phyloP scores from a whole-genome alignment of 2,797 vertebrate genomes.

The Gastrophryne carolinensis region DNA sequence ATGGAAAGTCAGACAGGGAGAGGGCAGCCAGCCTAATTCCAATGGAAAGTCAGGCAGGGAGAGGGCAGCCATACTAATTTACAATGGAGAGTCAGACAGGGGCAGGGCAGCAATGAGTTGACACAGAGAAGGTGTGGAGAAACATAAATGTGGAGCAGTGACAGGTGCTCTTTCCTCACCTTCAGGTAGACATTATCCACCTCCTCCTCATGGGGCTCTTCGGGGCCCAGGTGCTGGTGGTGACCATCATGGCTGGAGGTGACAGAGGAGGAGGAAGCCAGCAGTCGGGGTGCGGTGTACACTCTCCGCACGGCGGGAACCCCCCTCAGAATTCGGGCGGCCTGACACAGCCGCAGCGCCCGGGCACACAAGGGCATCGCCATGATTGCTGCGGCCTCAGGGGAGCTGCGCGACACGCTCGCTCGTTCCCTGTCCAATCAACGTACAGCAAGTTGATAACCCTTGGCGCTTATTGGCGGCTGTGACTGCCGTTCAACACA shows the following conservation, averaged over 20 bases:
- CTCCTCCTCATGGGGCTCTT: constrained; percentile 57
- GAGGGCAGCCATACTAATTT: too few species aligned
- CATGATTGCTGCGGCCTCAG: neutral
- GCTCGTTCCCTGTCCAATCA: neutral
- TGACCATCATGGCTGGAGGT: neutral
- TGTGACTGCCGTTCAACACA: neutral
- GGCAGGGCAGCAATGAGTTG: too few species aligned
- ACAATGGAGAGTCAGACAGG: too few species aligned
- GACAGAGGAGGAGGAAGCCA: neutral
- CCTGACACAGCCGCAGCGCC: constrained; percentile 1
- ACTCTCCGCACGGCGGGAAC: neutral
- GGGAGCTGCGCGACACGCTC: neutral
- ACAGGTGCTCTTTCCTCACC: constrained; percentile 65
- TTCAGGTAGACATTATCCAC: constrained; percentile 62
- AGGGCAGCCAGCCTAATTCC: too few species aligned
- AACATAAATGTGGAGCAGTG: too few species aligned
- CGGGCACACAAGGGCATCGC: constrained; percentile 42
- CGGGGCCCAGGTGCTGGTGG: neutral
- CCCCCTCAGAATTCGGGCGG: neutral
- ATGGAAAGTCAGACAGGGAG: too few species aligned
- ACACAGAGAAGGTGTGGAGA: too few species aligned
- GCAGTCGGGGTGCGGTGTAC: neutral
- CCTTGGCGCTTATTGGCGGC: neutral
- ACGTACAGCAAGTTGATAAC: neutral
- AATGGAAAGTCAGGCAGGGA: too few species aligned